These are phyloP conservation scores for Sorex maritimensis DNA, from an alignment of 2,797 vertebrate genomes.

Conservation along the genomic window DNA sequence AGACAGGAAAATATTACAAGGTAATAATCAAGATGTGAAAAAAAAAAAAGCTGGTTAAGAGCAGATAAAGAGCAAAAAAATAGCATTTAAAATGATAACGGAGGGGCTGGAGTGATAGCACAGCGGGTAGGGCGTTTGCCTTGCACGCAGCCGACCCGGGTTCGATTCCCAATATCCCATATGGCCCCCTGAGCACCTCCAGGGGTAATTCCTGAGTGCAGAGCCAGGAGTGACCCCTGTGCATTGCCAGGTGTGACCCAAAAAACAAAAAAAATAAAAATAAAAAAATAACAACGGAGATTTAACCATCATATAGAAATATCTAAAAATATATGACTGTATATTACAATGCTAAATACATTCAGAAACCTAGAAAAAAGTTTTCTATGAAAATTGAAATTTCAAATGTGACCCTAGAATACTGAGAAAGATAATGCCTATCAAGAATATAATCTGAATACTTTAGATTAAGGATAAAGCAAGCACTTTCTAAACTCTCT, in stretches of 20 bases:
- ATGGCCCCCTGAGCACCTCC: too few relatives aligned
- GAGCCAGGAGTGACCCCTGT: too few relatives aligned
- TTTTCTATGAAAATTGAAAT: constrained; percentile 67
- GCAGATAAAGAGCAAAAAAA: neutral
- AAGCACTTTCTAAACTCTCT: constrained; percentile 15
- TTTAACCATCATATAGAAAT: neutral
- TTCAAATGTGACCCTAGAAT: constrained; percentile 46
- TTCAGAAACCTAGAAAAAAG: neutral
- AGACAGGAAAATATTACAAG: constrained; percentile 5
- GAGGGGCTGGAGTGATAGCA: neutral
- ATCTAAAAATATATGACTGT: constrained; percentile 27
- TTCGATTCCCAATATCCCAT: too few relatives aligned
- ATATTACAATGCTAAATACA: constrained; percentile 6
- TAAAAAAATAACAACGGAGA: constrained; percentile 17
- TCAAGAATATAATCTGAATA: constrained; percentile 52
- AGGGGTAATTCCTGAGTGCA: too few relatives aligned
- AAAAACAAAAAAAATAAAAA: too few relatives aligned
- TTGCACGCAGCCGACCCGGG: too few relatives aligned
- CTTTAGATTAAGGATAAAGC: constrained; percentile 2
- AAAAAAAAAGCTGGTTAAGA: neutral
- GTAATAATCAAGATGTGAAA: neutral
- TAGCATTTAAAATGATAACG: constrained; percentile 18
- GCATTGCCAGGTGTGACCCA: too few relatives aligned
- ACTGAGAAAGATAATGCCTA: constrained; percentile 34
- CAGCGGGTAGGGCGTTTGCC: too few relatives aligned